These are phyloP conservation scores for Spheniscus mendiculus DNA, from an alignment of 2,113 vertebrate genomes.

Conservation along the genomic window DNA sequence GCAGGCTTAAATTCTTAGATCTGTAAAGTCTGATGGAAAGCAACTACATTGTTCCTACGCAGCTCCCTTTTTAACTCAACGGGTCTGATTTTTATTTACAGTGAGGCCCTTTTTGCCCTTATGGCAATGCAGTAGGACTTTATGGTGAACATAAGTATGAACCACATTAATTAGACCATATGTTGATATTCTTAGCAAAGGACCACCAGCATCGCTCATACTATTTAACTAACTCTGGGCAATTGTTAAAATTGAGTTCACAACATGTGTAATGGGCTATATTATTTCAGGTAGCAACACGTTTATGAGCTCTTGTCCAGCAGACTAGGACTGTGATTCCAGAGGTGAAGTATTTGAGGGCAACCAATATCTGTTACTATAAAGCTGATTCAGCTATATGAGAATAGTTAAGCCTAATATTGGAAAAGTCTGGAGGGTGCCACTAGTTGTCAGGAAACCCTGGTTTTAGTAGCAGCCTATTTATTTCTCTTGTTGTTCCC, in stretches of 20 bases:
- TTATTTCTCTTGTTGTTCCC: not conserved
- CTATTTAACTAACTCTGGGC: not conserved
- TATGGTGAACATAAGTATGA: not conserved
- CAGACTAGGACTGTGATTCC: not conserved
- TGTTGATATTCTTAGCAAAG: not conserved
- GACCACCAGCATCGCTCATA: not conserved
- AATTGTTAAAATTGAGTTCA: not conserved
- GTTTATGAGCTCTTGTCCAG: not conserved
- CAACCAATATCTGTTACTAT: not conserved
- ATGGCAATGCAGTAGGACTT: not conserved
- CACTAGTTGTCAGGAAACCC: not conserved
- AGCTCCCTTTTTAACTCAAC: not conserved
- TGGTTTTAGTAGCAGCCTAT: not conserved
- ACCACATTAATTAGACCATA: not conserved
- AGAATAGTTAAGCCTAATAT: not conserved
- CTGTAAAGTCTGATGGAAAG: not conserved
- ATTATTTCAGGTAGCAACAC: not conserved
- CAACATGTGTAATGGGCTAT: not conserved
- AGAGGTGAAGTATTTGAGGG: not conserved
- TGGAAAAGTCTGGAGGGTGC: not conserved
- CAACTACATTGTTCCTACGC: not conserved
- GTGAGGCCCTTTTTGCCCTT: not conserved
- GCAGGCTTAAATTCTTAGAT: not conserved
- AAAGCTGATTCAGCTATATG: not conserved
- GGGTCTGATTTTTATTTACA: not conserved